phyloP scores from a whole-genome alignment of 2,797 vertebrate species.

The Centropyge bicolor region DNA sequence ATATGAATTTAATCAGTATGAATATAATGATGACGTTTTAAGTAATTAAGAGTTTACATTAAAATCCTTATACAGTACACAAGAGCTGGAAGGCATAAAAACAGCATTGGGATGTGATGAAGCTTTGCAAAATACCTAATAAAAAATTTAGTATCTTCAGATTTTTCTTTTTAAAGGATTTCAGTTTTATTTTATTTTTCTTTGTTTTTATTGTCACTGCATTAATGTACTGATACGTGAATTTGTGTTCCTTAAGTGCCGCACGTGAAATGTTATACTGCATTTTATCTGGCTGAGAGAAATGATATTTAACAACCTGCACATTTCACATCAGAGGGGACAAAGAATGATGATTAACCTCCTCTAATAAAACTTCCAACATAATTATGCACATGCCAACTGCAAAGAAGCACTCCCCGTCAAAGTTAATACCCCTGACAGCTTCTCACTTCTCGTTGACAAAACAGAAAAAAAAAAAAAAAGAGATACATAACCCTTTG shows the following conservation, averaged over 20 bases:
- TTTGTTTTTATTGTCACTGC: background rate
- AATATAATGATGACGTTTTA: background rate
- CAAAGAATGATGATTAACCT: conserved; percentile 74
- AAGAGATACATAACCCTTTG: conserved; percentile 69
- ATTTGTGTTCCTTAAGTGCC: background rate
- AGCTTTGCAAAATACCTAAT: background rate
- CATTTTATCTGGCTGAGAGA: conserved; percentile 24
- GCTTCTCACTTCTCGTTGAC: conserved; percentile 62
- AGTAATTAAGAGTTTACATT: background rate
- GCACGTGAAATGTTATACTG: background rate
- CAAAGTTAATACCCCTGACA: conserved; percentile 75
- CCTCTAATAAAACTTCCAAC: conserved; percentile 64
- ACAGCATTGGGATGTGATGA: background rate
- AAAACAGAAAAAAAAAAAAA: conserved; percentile 50
- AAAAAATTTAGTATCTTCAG: background rate
- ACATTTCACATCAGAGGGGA: conserved; percentile 52
- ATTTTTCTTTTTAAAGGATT: background rate
- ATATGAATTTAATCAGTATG: background rate
- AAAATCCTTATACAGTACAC: background rate
- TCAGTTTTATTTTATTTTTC: background rate
- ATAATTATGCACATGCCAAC: conserved; percentile 65
- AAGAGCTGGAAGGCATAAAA: background rate
- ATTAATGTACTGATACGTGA: background rate
- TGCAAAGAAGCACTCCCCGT: conserved; percentile 55
- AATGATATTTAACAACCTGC: conserved; percentile 30